Evolutionary conservation across 2,888 invertebrate species (phyloP), one percentile per base, ranked within the genome.

Genomic region (Microplitis manilae): DNA sequence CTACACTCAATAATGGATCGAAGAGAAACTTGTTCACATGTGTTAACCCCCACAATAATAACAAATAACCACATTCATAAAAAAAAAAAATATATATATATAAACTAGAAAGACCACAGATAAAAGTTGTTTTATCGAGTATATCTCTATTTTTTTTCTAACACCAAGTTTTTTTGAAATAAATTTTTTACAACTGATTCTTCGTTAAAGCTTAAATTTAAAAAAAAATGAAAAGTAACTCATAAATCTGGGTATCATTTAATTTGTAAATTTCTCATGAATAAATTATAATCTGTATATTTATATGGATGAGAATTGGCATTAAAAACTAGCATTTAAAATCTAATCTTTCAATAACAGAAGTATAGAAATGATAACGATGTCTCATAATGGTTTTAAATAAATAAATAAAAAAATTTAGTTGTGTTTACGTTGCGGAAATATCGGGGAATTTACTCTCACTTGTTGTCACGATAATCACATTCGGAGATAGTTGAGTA

Each of bases 371-470:
- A 68, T 40, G 15, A 68, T 68, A n/a, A 38, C 41, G 2, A 40
- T 68, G 7, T 68, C 40, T 68, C 40, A 70, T 59, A 20, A 20
- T 20, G 15, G 38, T 20, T 30, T 60, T 38, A 40, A 30, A n/a
- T 60, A 13, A 17, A 59, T 62, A 15, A 17, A 15, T 17, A 62
- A 62, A 62, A 62, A 6, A 6, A 15, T 62, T 17, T n/a, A 17
- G 17, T 17, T 62, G 62, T 15, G 62, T 17, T 62, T 62, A 60
- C 60, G 59, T 65, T 20, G 65, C 62, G 60, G 70, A 70, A 75
- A 70, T 69, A 38, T 69, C 59, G 70, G 71, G 0, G 30, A 59
- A 70, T 65, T 71, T 68, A 77, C 79, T 79, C 79, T 79, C 79
- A 79, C 79, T 79, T 74, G 60, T 71, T 71, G 71, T 71, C 71